Base-by-base conservation (phyloP, 2,797 vertebrate species). In the Phalloptychus januarius region DNA sequence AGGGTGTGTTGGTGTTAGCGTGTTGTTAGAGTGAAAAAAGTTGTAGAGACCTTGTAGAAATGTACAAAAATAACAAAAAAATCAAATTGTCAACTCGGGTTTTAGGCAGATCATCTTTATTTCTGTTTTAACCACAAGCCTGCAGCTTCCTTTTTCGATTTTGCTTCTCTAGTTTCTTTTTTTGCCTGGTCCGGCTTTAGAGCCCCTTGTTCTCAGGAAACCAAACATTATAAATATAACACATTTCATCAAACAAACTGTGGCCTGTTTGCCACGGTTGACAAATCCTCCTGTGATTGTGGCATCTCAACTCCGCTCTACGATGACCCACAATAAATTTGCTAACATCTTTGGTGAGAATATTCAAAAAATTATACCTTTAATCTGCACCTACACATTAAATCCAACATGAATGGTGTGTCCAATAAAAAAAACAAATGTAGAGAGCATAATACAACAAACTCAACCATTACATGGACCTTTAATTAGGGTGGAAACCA, bases 221-320 rank as follows among this genome's bases (percentile, higher is more conserved):
- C 31, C 38, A 36, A 38, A 72, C 72, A 11, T 31, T 77, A 18
- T 28, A 33, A 75, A 77, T 45, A 28, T 36, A 76, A 69, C 25
- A 54, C 15, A 18, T 63, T 2, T 56, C 36, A 31, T 5, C 52
- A 20, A 54, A 3, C 1, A 7, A 42, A n/a, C 58, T n/a, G 20
- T 50, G 5, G 5, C 18, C 18, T 50, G 48, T 20, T 50, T 20
- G 46, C 5, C 46, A 48, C 4, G 46, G 46, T 48, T 48, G 46
- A 48, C 46, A 23, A 50, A 46, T 15, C 46, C 46, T 50, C 48
- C 48, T 20, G 48, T 20, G 6, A 18, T 20, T 50, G 48, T 7
- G 23, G 20, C 48, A 50, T 50, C 48, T 50, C 18, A 23, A 23
- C 48, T 50, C 48, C 48, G 23, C 48, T 50, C 48, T 23, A 7